phyloP scores from a whole-genome alignment of 1,140 invertebrate species.

The Holotrichia oblita region DNA sequence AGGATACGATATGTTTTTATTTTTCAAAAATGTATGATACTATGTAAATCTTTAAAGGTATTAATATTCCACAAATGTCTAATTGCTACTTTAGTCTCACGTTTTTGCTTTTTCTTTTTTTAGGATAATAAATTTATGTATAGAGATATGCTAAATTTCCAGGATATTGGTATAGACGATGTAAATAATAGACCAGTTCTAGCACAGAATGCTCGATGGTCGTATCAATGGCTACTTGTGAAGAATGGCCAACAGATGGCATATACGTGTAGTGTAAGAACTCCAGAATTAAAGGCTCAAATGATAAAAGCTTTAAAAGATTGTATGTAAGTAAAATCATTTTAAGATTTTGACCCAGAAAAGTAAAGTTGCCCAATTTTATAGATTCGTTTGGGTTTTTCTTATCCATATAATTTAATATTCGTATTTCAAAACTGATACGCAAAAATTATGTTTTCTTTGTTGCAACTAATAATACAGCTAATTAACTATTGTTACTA shows the following conservation, averaged over 20 bases:
- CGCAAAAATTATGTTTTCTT: no score
- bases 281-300: constrained; percentile 85
- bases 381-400: no score
- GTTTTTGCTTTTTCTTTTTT: no score
- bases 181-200: constrained; percentile 69
- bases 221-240: constrained; percentile 84
- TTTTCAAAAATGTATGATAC: constrained; percentile 95
- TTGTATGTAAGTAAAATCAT: constrained; percentile 78
- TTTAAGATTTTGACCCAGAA: no score
- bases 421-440: no score
- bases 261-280: constrained; percentile 90
- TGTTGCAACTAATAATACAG: no score
- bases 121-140: constrained; percentile 93
- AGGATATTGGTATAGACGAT: constrained; percentile 90
- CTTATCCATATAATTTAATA: no score
- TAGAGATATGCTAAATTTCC: constrained; percentile 84
- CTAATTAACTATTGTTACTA: no score
- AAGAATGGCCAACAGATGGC: constrained; percentile 83
- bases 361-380: no score
- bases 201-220: constrained; percentile 77
- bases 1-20: constrained; percentile 93
- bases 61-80: not conserved
- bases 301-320: constrained; percentile 94
- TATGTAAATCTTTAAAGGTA: constrained; percentile 80
- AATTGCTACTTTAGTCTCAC: no score